Evolutionary conservation across 2,797 vertebrate species (phyloP), one percentile per base, ranked within the genome.

Genomic region (Coranthus polyacanthus): DNA sequence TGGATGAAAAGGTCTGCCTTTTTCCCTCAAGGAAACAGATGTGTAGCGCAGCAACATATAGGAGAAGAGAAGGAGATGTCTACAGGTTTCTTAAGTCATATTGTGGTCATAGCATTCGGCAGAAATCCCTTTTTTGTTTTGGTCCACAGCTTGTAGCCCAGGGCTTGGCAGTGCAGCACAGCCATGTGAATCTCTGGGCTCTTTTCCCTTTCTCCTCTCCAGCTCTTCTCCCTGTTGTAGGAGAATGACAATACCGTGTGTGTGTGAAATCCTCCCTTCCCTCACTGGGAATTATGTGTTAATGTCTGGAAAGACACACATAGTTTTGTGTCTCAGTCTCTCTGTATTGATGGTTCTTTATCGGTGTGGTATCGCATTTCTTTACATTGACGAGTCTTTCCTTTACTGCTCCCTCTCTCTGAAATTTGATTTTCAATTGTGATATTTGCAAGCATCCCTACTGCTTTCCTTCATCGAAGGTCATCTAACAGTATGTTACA

Each of bases 111-210:
- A 65, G 43, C 50, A 7, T 37, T 53, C 11, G 22, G 26, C 47
- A 41, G 59, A 57, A 73, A 68, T 71, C 58, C 32, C 37, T 45
- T 65, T 72, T n/a, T 67, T 73, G 72, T 72, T 78, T 58, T 52
- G 56, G 59, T 78, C 53, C 75, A 21, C 56, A 55, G 76, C 73
- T 67, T 52, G 68, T 55, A 63, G 75, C 83, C 67, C 26, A 45
- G 21, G 51, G 77, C 75, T 63, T 29, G 60, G 69, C 69, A 63
- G 66, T 29, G 62, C 42, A 51, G 67, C 42, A 53, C 64, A 53
- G 76, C 75, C 62, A 12, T 68, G 43, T 46, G 52, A 58, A 61
- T 78, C 79, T 63, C 60, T 36, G 18, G 3, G 49, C 75, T 52
- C 46, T n/a, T 41, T 20, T 13, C 37, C 55, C 41, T 24, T 20